These are phyloP conservation scores for Bathynomus jamesi DNA, from an alignment of 1,140 invertebrate genomes.

Conservation along the genomic window DNA sequence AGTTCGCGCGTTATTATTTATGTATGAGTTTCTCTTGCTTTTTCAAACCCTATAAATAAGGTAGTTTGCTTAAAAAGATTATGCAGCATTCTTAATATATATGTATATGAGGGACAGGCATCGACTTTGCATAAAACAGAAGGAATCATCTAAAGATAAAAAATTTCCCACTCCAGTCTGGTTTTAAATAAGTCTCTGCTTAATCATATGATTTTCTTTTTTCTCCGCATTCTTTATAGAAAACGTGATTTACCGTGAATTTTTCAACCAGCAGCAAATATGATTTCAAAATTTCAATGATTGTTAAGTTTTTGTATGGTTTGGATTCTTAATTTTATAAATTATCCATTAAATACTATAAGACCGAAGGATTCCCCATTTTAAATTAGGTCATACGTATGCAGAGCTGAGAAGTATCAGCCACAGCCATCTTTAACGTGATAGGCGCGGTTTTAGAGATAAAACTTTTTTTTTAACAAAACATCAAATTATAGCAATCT, in stretches of 20 bases:
- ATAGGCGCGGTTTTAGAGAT: no score
- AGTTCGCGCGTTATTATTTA: not conserved
- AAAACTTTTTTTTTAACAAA: no score
- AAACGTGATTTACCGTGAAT: not conserved
- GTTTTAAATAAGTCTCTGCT: not conserved
- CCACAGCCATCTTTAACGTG: no score
- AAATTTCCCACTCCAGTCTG: not conserved
- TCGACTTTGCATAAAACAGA: not conserved
- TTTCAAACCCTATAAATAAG: not conserved
- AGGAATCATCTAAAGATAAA: not conserved
- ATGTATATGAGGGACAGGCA: not conserved
- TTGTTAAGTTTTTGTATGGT: no score
- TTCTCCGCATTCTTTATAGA: not conserved
- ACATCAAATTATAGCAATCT: no score
- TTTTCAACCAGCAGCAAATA: no score
- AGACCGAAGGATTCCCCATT: no score
- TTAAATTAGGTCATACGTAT: no score
- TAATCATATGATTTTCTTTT: not conserved
- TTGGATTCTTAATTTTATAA: no score
- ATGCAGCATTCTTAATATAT: slow-evolving; percentile 1
- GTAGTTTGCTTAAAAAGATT: not conserved
- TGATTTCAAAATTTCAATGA: no score
- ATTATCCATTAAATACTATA: no score
- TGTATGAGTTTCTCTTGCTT: not conserved
- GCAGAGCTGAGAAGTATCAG: no score